A percentile compares a stretch with the other conserved stretches of the same genome.
These are phyloP conservation scores for Caradrina clavipalpis DNA, from an alignment of 2,888 invertebrate genomes.

Conservation along the genomic window DNA sequence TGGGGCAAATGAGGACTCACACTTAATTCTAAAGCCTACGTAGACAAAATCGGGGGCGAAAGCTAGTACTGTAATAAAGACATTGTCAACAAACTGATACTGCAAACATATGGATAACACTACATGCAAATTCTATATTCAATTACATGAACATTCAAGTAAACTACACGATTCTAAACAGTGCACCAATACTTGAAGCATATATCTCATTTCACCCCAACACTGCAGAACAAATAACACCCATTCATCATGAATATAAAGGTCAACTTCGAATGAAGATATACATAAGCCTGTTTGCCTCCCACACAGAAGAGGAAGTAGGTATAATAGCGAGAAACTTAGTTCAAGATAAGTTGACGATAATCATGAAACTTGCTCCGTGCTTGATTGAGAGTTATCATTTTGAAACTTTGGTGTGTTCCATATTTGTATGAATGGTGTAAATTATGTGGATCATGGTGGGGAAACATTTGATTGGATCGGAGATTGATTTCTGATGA, in stretches of 20 bases:
- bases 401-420: conserved; percentile 45
- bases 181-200: background rate
- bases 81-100: too few species aligned
- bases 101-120: too few species aligned
- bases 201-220: background rate
- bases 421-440: conserved; percentile 18
- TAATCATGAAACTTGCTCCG: conserved; percentile 56
- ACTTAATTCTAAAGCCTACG: too few species aligned
- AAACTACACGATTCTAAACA: background rate
- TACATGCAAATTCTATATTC: background rate
- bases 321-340: conserved; percentile 55
- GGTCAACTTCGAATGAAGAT: conserved; percentile 42
- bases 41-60: too few species aligned
- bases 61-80: too few species aligned
- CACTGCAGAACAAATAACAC: background rate
- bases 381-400: conserved; percentile 58
- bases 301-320: conserved; percentile 30
- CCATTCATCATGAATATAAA: conserved; percentile 34
- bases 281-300: conserved; percentile 55
- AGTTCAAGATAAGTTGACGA: conserved; percentile 58
- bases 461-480: conserved; percentile 13
- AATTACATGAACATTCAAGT: background rate
- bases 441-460: conserved; percentile 3
- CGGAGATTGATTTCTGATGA: conserved; percentile 4
- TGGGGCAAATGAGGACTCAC: too few species aligned